Percentiles rank a stretch among this genome's conserved stretches.
phyloP scores from a whole-genome alignment of 2,797 vertebrate species.

The Scomberomorus guttatus region DNA sequence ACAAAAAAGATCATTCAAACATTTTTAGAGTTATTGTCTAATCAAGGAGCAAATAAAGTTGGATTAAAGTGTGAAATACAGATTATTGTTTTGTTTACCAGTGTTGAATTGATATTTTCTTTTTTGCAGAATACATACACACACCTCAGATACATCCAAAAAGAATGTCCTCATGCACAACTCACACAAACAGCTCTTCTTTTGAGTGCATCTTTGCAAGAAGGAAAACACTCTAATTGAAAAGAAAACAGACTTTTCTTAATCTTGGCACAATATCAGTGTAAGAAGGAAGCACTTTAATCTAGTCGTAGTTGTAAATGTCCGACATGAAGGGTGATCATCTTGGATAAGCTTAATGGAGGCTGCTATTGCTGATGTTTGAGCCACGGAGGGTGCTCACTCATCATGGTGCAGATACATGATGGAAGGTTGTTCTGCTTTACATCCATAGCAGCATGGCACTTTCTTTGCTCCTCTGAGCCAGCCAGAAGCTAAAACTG shows the following conservation, averaged over 20 bases:
- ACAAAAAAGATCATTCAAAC: constrained; percentile 36
- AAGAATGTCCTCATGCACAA: constrained; percentile 28
- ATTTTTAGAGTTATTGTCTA: constrained; percentile 16
- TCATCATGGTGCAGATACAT: constrained; percentile 69
- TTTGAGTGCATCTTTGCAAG: constrained; percentile 39
- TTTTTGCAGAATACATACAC: constrained; percentile 65
- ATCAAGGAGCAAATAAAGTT: constrained; percentile 19
- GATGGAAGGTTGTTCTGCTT: constrained; percentile 45
- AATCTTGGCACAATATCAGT: constrained; percentile 77
- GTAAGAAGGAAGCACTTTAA: constrained; percentile 84
- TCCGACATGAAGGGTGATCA: constrained; percentile 54
- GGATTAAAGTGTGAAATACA: constrained; percentile 43
- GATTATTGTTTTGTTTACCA: constrained; percentile 24
- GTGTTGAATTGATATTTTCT: constrained; percentile 25
- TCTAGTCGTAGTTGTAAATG: constrained; percentile 63
- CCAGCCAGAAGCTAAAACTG: constrained; percentile 89
- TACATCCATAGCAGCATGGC: constrained; percentile 56
- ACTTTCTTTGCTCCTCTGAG: constrained; percentile 59
- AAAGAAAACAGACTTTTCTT: constrained; percentile 64
- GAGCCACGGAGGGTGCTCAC: constrained; percentile 63
- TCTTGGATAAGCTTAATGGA: constrained; percentile 66
- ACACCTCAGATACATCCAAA: constrained; percentile 42
- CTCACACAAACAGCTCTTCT: constrained; percentile 25
- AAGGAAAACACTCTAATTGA: constrained; percentile 53
- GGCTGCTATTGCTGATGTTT: constrained; percentile 81